Percentiles rank a stretch among this genome's conserved stretches.
Evolutionary conservation across 2,888 invertebrate genomes (phyloP).

Genomic region (Drosophila greeni): DNA sequence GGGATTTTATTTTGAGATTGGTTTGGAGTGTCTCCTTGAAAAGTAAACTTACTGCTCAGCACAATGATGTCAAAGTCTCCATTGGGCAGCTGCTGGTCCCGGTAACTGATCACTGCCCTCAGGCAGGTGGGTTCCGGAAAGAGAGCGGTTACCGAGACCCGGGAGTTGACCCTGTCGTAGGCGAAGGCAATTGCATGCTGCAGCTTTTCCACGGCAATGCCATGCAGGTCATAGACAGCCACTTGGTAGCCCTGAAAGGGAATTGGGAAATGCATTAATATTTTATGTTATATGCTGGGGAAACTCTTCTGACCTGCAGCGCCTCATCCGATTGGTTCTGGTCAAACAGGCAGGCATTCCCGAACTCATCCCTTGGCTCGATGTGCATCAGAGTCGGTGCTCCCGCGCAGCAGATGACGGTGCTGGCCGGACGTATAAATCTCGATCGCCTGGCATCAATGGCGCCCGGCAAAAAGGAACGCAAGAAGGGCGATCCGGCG

Average conservation of each 20-base stretch:
- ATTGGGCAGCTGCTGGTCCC: slow-evolving; percentile 87
- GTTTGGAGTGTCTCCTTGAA: neutral
- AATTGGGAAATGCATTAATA: neutral
- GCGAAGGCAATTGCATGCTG: slow-evolving; percentile 82
- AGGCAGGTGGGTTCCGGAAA: slow-evolving; percentile 90
- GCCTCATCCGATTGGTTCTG: slow-evolving; percentile 82
- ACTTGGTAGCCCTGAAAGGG: slow-evolving; percentile 82
- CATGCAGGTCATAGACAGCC: slow-evolving; percentile 82
- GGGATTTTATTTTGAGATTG: neutral
- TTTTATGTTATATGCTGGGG: no score
- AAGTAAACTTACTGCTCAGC: slow-evolving; percentile 86
- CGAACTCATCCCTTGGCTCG: slow-evolving; percentile 94
- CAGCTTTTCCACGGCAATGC: slow-evolving; percentile 80
- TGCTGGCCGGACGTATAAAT: slow-evolving; percentile 89
- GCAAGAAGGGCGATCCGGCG: slow-evolving; percentile 91
- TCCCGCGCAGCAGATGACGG: slow-evolving; percentile 89
- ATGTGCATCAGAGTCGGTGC: slow-evolving; percentile 88
- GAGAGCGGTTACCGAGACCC: slow-evolving; percentile 87
- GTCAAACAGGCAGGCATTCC: slow-evolving; percentile 87
- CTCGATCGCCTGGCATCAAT: slow-evolving; percentile 91
- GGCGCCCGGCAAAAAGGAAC: slow-evolving; percentile 89
- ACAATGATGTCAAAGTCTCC: slow-evolving; percentile 96
- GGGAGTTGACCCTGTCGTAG: slow-evolving; percentile 88
- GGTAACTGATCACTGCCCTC: slow-evolving; percentile 88
- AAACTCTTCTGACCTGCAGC: no score